Base-by-base conservation (phyloP, 2,888 invertebrate genomes). In the Mimumesa dahlbomi region DNA sequence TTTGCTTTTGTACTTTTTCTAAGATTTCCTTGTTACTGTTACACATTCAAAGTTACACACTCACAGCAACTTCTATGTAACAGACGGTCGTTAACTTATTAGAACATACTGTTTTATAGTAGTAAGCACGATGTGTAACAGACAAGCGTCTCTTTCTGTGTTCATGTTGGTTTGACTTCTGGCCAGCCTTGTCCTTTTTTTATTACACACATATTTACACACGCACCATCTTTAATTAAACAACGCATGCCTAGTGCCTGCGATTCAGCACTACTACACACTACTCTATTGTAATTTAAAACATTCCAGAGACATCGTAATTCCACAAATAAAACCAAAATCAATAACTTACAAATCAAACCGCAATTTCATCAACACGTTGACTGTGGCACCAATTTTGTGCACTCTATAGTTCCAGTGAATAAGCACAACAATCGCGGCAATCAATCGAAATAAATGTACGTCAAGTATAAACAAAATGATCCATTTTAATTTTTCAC, bases 151-250 rank as follows among this genome's bases (percentile, higher is more conserved):
- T 62, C 7, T 75, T 78, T 75, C 72, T 77, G 76, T 83, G 73
- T 80, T 69, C 42, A 81, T 77, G 82, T 83, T 85, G 84, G 85
- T 85, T 85, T 85, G 85, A 85, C 85, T 85, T 85, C 85, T 65
- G 57, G 57, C 67, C 66, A 56, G 68, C 71, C 64, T 74, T 46
- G 29, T 62, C 34, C 73, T 21, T 59, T 9, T 62, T 48, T 66
- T 29, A 67, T 49, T 53, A 74, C 64, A 74, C 73, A 6, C 48
- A n/a, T 6, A 31, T 46, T 68, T 14, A 50, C 72, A 75, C 67
- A 40, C 16, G 48, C 61, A 63, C 42, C 14, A 73, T 56, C 22
- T 67, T 43, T 65, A 63, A 48, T 59, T 67, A 62, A 70, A 69
- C 71, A 64, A 57, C 62, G 71, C 67, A 71, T 68, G 74, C 57